Conservation (phyloP, 2,888 invertebrate species). For the Torymus auratus region DNA sequence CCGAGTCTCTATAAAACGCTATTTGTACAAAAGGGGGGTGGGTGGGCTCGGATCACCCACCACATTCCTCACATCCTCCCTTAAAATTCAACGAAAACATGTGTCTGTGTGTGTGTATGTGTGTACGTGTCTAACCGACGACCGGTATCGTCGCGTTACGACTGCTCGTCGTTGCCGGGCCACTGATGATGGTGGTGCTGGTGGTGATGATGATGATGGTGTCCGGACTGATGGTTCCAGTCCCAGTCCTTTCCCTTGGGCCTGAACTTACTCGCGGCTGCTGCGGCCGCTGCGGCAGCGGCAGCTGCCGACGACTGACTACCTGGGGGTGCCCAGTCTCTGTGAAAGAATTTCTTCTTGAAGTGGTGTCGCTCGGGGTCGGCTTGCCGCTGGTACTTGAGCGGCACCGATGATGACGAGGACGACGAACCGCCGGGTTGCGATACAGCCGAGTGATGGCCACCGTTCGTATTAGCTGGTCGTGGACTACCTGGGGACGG, state of each 20-base stretch:
- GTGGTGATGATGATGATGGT: conserved; percentile 5
- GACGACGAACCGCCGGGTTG: conserved; percentile 18
- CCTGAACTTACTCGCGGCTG: conserved; percentile 80
- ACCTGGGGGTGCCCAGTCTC: conserved; percentile 76
- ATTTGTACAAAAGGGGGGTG: conserved; percentile 44
- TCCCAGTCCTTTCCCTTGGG: conserved; percentile 87
- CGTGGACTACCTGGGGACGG: conserved; percentile 79
- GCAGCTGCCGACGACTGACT: conserved; percentile 10
- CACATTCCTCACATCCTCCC: neutral
- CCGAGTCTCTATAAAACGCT: conserved; percentile 34
- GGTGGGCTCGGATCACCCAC: neutral
- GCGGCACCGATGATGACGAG: conserved; percentile 63
- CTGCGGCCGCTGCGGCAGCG: conserved; percentile 60
- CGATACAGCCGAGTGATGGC: conserved; percentile 59
- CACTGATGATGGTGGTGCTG: conserved; percentile 65
- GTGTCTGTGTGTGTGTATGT: too few relatives aligned
- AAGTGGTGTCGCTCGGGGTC: conserved; percentile 82
- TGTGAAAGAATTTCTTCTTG: conserved; percentile 90
- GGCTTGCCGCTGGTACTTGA: conserved; percentile 75
- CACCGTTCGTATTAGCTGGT: conserved; percentile 76
- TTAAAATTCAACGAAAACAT: conserved; percentile 1
- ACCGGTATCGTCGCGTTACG: conserved; percentile 65
- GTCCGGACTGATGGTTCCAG: conserved; percentile 79
- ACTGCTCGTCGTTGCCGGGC: conserved; percentile 73
- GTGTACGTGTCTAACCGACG: neutral